Conservation (phyloP, 2,113 vertebrate species). For the Grantiella picta region DNA sequence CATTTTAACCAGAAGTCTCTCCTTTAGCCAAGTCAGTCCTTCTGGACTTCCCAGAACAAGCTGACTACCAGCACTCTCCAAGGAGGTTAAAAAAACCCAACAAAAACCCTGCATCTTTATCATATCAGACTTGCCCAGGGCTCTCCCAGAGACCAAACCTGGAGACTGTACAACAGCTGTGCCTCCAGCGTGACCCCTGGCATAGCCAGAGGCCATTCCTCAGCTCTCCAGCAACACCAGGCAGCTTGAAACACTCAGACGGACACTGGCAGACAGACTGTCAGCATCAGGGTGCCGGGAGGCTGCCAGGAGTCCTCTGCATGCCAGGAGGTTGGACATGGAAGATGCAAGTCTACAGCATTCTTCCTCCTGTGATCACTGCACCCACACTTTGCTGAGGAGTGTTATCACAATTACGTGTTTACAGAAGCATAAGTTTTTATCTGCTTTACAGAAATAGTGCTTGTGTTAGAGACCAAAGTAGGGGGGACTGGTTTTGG, state of each 20-base stretch:
- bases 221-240: neutral
- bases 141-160: neutral
- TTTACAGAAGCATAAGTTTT: neutral
- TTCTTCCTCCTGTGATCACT: neutral
- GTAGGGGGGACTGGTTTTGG: neutral
- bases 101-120: neutral
- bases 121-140: neutral
- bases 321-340: neutral
- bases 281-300: neutral
- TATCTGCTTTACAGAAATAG: neutral
- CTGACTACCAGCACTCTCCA: neutral
- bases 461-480: neutral
- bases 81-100: neutral
- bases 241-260: neutral
- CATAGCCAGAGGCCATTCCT: neutral
- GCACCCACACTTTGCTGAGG: fast-evolving
- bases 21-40: neutral
- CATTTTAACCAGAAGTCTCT: fast-evolving
- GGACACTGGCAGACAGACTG: neutral
- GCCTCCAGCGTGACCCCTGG: neutral
- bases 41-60: neutral
- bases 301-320: neutral
- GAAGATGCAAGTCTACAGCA: neutral
- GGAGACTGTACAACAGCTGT: neutral
- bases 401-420: neutral